A percentile compares a stretch with the other conserved stretches of the same genome.
Evolutionary conservation across 2,113 vertebrate genomes (phyloP).

Genomic region (Microtus montanus): DNA sequence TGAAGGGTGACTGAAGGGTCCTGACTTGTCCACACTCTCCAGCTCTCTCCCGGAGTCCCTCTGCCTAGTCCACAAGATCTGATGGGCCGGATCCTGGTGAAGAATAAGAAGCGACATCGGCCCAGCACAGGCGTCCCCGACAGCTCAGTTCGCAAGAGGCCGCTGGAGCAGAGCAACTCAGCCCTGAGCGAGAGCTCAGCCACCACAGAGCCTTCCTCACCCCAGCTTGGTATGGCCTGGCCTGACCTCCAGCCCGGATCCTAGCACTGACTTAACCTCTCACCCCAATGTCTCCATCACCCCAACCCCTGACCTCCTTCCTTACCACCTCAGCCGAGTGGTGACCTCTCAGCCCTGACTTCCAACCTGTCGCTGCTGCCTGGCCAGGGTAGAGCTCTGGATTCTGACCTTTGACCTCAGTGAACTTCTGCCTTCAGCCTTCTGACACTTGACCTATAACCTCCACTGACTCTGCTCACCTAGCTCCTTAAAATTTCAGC

Average conservation of each 20-base stretch:
- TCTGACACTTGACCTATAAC: not conserved
- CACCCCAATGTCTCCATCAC: not conserved
- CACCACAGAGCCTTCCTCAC: constrained; percentile 82
- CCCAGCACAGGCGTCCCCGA: constrained; percentile 67
- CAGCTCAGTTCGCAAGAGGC: constrained; percentile 86
- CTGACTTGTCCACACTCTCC: constrained; percentile 30
- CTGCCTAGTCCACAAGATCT: constrained; percentile 93
- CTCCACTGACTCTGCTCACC: not conserved
- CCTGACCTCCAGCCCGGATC: not conserved
- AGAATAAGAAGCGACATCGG: constrained; percentile 93
- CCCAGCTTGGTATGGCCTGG: constrained; percentile 81
- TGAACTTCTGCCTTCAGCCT: not conserved
- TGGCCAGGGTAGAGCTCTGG: not conserved
- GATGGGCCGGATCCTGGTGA: constrained; percentile 93
- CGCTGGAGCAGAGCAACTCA: constrained; percentile 83
- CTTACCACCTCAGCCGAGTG: not conserved
- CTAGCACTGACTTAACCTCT: not conserved
- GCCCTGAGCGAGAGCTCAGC: constrained; percentile 80
- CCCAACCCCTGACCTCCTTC: not conserved
- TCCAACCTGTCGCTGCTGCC: not conserved
- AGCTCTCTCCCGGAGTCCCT: constrained; percentile 87
- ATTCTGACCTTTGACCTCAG: constrained; percentile 30
- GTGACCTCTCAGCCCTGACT: not conserved
- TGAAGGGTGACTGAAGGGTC: fast-evolving
- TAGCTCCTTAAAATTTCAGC: not conserved